phyloP scores from a whole-genome alignment of 2,797 vertebrate species.

The Bryconaethiops microstoma region DNA sequence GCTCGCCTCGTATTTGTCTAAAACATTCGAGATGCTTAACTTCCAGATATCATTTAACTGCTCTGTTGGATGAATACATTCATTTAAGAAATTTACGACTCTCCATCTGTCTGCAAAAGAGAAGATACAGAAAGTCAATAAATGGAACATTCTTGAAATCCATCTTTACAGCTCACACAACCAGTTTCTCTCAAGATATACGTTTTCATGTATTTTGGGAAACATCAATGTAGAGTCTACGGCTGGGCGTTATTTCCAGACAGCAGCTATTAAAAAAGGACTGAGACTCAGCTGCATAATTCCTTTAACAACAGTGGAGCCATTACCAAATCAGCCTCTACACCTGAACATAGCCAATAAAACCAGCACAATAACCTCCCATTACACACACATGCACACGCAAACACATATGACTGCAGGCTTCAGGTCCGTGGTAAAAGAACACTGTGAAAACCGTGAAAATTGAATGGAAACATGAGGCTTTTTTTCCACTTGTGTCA shows the following conservation, averaged over 20 bases:
- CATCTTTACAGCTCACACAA: background rate
- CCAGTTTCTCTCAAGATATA: background rate
- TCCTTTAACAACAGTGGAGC: constrained; percentile 76
- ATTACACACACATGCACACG: constrained; percentile 55
- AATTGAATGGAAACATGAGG: constrained; percentile 76
- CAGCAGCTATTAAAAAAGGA: constrained; percentile 36
- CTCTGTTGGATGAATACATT: background rate
- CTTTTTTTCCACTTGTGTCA: constrained; percentile 71
- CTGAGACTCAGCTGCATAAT: constrained; percentile 77
- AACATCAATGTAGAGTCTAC: background rate
- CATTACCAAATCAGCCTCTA: constrained; percentile 74
- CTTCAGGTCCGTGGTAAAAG: constrained; percentile 74
- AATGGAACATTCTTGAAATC: constrained; percentile 1
- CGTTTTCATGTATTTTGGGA: constrained; percentile 1
- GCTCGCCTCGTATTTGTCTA: background rate
- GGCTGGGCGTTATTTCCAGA: constrained; percentile 11
- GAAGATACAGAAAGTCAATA: background rate
- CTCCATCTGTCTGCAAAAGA: no score
- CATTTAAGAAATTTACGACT: background rate
- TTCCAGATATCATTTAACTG: background rate
- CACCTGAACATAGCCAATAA: constrained; percentile 82
- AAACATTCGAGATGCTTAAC: background rate
- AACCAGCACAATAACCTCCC: constrained; percentile 78
- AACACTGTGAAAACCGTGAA: constrained; percentile 72
- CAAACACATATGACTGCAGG: constrained; percentile 76